Evolutionary conservation across 2,797 vertebrate species (phyloP).

Genomic region (Decapterus maruadsi): DNA sequence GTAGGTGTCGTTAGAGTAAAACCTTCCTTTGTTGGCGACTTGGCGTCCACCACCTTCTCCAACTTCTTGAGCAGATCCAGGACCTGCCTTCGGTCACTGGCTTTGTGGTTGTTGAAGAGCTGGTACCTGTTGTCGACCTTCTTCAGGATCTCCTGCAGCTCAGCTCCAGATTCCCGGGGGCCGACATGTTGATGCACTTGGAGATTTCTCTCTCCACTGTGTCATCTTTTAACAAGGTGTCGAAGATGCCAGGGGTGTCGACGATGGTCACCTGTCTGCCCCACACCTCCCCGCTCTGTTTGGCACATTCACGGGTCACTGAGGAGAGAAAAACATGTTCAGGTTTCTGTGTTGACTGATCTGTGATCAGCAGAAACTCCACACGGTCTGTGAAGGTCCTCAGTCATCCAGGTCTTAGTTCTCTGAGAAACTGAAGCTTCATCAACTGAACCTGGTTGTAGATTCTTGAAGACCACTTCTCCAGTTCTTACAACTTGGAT

Average conservation of each 20-base stretch:
- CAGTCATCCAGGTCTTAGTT: too few species aligned
- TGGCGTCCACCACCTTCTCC: constrained; percentile 40
- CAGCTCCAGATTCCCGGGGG: background rate
- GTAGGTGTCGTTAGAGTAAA: constrained; percentile 51
- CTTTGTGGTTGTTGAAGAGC: constrained; percentile 30
- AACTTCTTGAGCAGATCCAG: constrained; percentile 49
- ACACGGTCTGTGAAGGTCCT: too few species aligned
- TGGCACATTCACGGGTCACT: background rate
- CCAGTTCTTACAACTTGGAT: too few species aligned
- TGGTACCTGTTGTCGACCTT: constrained; percentile 31
- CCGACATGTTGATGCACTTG: constrained; percentile 6
- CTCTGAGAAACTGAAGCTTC: too few species aligned
- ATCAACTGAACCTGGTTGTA: too few species aligned
- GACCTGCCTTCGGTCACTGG: constrained; percentile 27
- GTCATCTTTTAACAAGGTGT: background rate
- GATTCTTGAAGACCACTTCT: too few species aligned
- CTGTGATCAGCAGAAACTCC: too few species aligned
- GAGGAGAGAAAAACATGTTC: background rate
- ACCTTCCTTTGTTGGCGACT: constrained; percentile 19
- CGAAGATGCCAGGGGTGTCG: constrained; percentile 50
- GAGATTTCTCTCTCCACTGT: constrained; percentile 18
- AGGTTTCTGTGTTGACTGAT: too few species aligned
- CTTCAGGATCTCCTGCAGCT: constrained; percentile 20
- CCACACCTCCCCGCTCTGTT: background rate
- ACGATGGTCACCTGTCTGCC: constrained; percentile 20